Conservation (phyloP, 1,140 invertebrate species). For the Oscheius sp. region DNA sequence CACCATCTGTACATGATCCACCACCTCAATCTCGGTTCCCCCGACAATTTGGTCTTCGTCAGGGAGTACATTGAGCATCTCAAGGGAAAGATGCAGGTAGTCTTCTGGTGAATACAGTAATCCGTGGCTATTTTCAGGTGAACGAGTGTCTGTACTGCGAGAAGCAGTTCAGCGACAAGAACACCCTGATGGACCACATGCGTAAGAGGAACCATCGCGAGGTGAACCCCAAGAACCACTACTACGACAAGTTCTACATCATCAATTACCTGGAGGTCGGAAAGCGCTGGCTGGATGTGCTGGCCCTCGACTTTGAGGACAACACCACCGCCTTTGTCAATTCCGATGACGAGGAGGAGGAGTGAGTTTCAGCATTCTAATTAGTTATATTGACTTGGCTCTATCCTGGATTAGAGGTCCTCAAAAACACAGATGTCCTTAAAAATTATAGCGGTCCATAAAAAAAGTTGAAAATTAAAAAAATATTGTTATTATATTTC, state of each 20-base stretch:
- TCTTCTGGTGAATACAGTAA: not conserved
- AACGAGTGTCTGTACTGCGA: constrained; percentile 61
- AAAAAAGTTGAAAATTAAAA: too few relatives aligned
- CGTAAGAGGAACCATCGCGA: constrained; percentile 58
- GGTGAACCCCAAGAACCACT: constrained; percentile 60
- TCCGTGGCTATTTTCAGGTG: constrained; percentile 11
- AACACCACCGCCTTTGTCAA: constrained; percentile 58
- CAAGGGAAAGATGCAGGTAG: constrained; percentile 22
- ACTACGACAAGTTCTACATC: constrained; percentile 61
- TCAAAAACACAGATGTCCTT: not conserved
- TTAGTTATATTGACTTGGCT: too few relatives aligned
- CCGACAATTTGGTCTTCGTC: constrained; percentile 59
- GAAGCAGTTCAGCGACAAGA: constrained; percentile 57
- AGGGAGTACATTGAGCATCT: constrained; percentile 58
- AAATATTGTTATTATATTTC: too few relatives aligned
- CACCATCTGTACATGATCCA: constrained; percentile 61
- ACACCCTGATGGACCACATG: constrained; percentile 59
- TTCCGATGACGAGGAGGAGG: constrained; percentile 59
- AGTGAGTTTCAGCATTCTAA: constrained; percentile 24
- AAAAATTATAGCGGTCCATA: too few relatives aligned
- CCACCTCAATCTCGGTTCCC: constrained; percentile 59
- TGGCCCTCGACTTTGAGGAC: constrained; percentile 61
- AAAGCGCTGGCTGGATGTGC: constrained; percentile 60
- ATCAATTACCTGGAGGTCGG: constrained; percentile 60
- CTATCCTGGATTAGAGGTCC: too few relatives aligned